Conservation (phyloP, 2,797 vertebrate genomes). For the Aldrovandia affinis region DNA sequence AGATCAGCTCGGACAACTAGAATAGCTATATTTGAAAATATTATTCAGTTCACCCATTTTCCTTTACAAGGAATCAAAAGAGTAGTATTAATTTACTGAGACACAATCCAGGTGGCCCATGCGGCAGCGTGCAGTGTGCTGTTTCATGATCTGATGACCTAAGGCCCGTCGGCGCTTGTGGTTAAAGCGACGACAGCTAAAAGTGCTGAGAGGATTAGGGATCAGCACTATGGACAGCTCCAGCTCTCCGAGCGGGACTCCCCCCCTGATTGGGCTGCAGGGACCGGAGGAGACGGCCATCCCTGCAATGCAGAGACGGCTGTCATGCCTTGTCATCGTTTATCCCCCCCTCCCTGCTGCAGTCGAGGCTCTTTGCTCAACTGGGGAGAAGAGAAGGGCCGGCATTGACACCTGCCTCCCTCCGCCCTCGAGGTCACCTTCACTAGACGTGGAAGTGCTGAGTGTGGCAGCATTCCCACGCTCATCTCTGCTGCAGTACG, state of each 20-base stretch:
- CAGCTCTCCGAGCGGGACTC: conserved; percentile 19
- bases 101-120: neutral
- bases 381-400: conserved; percentile 15
- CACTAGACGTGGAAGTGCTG: neutral
- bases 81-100: too few species aligned
- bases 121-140: neutral
- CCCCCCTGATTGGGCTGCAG: neutral
- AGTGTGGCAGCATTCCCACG: neutral
- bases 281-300: conserved; percentile 16
- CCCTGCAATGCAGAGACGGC: conserved; percentile 65
- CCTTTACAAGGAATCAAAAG: too few species aligned
- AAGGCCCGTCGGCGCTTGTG: neutral
- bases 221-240: conserved; percentile 42
- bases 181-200: conserved; percentile 20
- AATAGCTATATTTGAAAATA: neutral
- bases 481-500: neutral
- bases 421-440: conserved; percentile 24
- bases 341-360: conserved; percentile 24
- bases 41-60: too few species aligned
- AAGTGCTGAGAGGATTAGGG: conserved; percentile 14
- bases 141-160: neutral
- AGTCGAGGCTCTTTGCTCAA: conserved; percentile 27
- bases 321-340: conserved; percentile 48
- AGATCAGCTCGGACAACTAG: too few species aligned
- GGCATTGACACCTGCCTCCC: conserved; percentile 47